A percentile compares a stretch with the other conserved stretches of the same genome.
These are phyloP conservation scores for Myripristis jacobus DNA, from an alignment of 2,797 vertebrate species.

Conservation along the genomic window DNA sequence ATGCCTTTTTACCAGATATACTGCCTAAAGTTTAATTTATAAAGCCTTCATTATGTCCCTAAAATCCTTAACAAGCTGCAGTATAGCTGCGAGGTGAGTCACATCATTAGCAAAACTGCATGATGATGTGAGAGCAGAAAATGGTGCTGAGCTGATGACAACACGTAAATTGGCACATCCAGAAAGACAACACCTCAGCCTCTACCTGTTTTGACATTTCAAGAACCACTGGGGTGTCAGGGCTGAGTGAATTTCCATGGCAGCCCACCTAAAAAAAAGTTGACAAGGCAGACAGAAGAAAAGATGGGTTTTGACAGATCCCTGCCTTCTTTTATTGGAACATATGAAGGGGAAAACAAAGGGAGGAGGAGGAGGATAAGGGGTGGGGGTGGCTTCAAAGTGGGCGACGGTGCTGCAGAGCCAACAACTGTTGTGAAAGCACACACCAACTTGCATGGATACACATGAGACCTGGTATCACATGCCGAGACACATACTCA, in stretches of 20 bases:
- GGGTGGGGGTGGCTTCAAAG: conserved; percentile 60
- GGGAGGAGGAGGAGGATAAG: conserved; percentile 52
- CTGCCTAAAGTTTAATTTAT: conserved; percentile 17
- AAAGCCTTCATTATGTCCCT: conserved; percentile 32
- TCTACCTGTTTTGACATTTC: conserved; percentile 65
- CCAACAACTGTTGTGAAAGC: conserved; percentile 65
- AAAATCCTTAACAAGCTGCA: conserved; percentile 20
- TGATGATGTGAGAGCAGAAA: conserved; percentile 22
- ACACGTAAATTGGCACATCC: conserved; percentile 25
- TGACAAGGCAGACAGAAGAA: conserved; percentile 73
- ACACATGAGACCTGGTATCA: conserved; percentile 66
- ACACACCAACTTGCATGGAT: conserved; percentile 56
- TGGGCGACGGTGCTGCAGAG: conserved; percentile 44
- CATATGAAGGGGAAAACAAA: conserved; percentile 72
- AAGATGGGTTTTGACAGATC: conserved; percentile 74
- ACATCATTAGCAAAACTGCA: conserved; percentile 1
- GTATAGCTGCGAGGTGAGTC: conserved; percentile 1
- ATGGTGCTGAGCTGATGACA: conserved; percentile 10
- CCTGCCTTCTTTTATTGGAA: conserved; percentile 69
- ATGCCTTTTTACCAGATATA: background rate
- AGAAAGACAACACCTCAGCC: conserved; percentile 47
- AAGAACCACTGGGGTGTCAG: conserved; percentile 62
- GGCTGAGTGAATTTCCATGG: conserved; percentile 70
- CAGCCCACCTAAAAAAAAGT: conserved; percentile 57
- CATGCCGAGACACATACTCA: conserved; percentile 59